A percentile compares a stretch with the other conserved stretches of the same genome.
Evolutionary conservation across 2,113 vertebrate species (phyloP).

Genomic region (Manacus vitellinus): DNA sequence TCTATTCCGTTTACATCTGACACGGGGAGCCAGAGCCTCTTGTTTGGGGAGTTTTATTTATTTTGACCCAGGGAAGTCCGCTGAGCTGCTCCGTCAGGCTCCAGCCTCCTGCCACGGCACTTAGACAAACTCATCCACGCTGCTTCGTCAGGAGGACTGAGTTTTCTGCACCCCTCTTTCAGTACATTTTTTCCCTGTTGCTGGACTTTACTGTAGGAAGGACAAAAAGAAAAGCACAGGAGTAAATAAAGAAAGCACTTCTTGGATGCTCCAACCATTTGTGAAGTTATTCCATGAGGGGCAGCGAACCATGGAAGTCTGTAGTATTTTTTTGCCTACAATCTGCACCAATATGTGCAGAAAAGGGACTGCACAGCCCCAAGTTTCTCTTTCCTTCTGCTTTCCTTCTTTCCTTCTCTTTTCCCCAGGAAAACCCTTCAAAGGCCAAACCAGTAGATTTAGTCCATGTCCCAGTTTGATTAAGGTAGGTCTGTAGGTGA

Average conservation of each 20-base stretch:
- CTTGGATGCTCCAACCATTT: neutral
- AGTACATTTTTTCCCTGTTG: neutral
- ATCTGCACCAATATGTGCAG: neutral
- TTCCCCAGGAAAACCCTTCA: neutral
- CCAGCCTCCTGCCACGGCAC: neutral
- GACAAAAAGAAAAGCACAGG: neutral
- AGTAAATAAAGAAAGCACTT: neutral
- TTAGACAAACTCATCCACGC: slow-evolving; percentile 15
- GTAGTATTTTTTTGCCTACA: neutral
- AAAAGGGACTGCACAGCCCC: neutral
- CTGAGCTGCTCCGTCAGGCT: neutral
- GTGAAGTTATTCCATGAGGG: neutral
- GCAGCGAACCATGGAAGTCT: neutral
- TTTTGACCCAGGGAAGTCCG: slow-evolving; percentile 3
- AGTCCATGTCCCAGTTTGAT: neutral
- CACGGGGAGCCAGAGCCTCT: slow-evolving; percentile 52
- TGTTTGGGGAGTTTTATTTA: slow-evolving; percentile 8
- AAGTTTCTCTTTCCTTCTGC: neutral
- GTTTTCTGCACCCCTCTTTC: neutral
- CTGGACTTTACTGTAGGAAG: neutral
- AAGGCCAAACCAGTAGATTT: neutral
- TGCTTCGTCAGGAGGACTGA: neutral
- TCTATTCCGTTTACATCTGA: slow-evolving; percentile 76
- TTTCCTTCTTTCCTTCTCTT: neutral
- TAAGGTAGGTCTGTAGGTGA: neutral